These are phyloP conservation scores for Trachelipus rathkii DNA, from an alignment of 1,140 invertebrate genomes.

Conservation along the genomic window DNA sequence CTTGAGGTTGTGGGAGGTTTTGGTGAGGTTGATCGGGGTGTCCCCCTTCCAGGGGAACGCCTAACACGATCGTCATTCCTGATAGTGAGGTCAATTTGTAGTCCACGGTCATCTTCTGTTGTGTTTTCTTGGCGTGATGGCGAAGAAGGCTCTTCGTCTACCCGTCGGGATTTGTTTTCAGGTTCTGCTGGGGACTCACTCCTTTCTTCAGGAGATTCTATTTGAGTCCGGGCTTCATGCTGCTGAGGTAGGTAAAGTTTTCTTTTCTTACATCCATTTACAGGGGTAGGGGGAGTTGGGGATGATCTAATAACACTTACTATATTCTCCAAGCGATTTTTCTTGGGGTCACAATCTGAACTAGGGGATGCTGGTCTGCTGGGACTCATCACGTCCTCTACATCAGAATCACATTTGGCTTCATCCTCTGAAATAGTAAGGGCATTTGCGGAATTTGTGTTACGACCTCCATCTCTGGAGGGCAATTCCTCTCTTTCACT, in stretches of 20 bases:
- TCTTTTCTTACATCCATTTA: conserved; percentile 87
- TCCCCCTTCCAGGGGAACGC: conserved; percentile 26
- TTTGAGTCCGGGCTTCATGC: conserved; percentile 59
- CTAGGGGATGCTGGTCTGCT: conserved; percentile 50
- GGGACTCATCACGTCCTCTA: conserved; percentile 51
- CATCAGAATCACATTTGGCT: conserved; percentile 57
- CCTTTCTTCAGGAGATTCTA: conserved; percentile 36
- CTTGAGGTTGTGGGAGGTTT: conserved; percentile 36
- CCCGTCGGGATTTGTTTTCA: conserved; percentile 38
- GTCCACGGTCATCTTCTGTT: conserved; percentile 31
- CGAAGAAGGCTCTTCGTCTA: conserved; percentile 34
- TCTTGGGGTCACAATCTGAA: conserved; percentile 54
- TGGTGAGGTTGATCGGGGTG: conserved; percentile 32
- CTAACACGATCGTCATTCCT: conserved; percentile 29
- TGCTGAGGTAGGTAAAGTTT: conserved; percentile 96
- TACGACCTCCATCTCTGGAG: conserved; percentile 52
- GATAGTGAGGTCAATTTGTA: conserved; percentile 43
- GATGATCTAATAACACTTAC: conserved; percentile 85
- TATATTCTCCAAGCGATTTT: conserved; percentile 89
- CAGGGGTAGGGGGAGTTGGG: conserved; percentile 56
- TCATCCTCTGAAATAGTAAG: conserved; percentile 62
- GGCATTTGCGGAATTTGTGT: conserved; percentile 40
- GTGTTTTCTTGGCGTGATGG: conserved; percentile 27
- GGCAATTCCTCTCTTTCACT: not conserved
- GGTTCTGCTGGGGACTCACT: conserved; percentile 54